Conservation (phyloP, 2,797 vertebrate species). For the Cuniculus paca region DNA sequence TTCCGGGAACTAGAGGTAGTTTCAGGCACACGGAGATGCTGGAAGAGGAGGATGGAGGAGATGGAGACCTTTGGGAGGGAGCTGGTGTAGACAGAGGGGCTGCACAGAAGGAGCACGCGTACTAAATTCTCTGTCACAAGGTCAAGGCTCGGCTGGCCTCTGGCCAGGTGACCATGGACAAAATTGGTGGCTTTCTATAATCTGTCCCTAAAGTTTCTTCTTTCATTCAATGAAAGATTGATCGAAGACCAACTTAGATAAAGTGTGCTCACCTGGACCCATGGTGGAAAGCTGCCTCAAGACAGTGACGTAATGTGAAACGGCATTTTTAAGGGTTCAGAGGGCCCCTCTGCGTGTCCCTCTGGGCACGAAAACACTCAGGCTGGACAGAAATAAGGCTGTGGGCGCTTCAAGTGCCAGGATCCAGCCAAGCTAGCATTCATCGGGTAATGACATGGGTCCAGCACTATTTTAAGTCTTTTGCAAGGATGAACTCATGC, state of each 20-base stretch:
- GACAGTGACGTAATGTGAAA: background rate
- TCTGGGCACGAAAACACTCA: background rate
- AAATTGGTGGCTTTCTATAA: background rate
- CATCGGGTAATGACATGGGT: background rate
- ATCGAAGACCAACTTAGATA: background rate
- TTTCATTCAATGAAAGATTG: constrained; percentile 44
- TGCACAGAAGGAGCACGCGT: background rate
- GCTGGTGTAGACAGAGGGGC: background rate
- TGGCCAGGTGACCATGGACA: constrained; percentile 43
- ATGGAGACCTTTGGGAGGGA: background rate
- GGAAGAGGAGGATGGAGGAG: background rate
- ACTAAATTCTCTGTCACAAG: constrained; percentile 37
- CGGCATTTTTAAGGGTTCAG: background rate
- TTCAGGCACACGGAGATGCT: background rate
- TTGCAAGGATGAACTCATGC: background rate
- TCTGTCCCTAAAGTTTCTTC: background rate
- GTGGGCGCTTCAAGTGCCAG: background rate
- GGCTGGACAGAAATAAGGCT: background rate
- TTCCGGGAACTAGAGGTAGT: constrained; percentile 24
- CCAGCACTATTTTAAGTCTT: background rate
- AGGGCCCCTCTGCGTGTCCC: background rate
- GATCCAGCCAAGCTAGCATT: background rate
- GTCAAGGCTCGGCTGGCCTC: background rate
- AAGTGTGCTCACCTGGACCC: background rate
- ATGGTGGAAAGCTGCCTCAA: background rate